Evolutionary conservation across 2,888 invertebrate genomes (phyloP), one percentile per base, ranked within the genome.

Genomic region (Cancer borealis): DNA sequence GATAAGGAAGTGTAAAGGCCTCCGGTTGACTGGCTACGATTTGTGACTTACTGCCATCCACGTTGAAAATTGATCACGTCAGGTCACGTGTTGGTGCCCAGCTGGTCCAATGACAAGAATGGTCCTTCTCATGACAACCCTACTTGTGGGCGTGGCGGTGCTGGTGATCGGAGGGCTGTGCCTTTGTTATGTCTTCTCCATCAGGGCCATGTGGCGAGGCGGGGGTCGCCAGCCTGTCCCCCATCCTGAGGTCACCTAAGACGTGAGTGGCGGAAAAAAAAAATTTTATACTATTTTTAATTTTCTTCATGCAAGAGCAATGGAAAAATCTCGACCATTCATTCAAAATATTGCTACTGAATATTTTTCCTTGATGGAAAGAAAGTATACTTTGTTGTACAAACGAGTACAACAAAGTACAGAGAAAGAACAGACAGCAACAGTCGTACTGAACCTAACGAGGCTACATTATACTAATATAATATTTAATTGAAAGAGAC

Each of bases 171-270:
- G 91, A 6, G 94, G 94, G 1, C 94, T 94, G 39, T 94, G 92
- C 26, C 94, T 94, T 45, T 94, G 94, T 47, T 94, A 94, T 88
- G 92, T 73, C 90, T 94, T 94, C 94, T 94, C 94, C 66, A 90
- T 94, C 66, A 90, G 94, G 66, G 94, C 94, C 87, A 94, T 94
- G 94, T 94, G 94, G 94, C 90, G 94, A 45, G 94, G 94, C 26
- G 94, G 94, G 21, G 94, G 90, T 3, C 45, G 94, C n/a, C 94
- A 94, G 73, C 94, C 94, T 17, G 94, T 94, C 21, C 88, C 94
- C 26, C 94, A 94, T 46, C 94, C 94, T 21, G 94, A 94, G 47
- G 92, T 94, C 47, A 92, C 94, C 17, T 94, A 84, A 92, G 54
- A 17, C 26, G 26, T 73, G 87, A 87, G 17, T 66, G 21, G 45